These are phyloP conservation scores for Zeus faber DNA, from an alignment of 2,113 vertebrate genomes.

Conservation along the genomic window DNA sequence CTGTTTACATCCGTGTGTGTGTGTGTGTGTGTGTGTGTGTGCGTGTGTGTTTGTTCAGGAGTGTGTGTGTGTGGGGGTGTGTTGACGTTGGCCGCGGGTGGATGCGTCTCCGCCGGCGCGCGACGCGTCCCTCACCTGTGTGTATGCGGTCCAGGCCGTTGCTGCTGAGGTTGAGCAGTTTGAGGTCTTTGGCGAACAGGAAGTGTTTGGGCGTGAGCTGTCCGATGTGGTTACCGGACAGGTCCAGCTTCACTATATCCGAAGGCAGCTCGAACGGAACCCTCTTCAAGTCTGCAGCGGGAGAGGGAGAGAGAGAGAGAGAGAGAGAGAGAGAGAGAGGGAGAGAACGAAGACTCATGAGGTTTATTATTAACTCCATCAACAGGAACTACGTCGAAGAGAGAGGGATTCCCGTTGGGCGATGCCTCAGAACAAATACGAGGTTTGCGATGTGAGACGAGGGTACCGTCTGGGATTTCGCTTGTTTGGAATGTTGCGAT, in stretches of 20 bases:
- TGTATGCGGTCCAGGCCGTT: conserved; percentile 86
- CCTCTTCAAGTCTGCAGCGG: conserved; percentile 80
- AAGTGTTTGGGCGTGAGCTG: conserved; percentile 87
- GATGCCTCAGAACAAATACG: too few species aligned
- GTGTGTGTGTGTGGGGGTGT: neutral
- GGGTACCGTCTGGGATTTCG: too few species aligned
- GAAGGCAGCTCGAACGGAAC: conserved; percentile 86
- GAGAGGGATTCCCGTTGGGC: too few species aligned
- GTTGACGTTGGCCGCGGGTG: neutral
- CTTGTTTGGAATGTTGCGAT: too few species aligned
- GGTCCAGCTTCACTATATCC: conserved; percentile 88
- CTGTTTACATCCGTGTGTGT: neutral
- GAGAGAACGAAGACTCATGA: neutral
- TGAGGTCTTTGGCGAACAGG: conserved; percentile 86
- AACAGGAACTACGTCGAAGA: too few species aligned
- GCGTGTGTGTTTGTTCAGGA: neutral
- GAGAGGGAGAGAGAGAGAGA: conserved; percentile 20
- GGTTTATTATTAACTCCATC: too few species aligned
- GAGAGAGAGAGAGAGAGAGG: neutral
- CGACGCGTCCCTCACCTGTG: conserved; percentile 77
- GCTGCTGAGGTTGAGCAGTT: conserved; percentile 88
- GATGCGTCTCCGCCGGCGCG: neutral
- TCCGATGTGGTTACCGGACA: conserved; percentile 88
- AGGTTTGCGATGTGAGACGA: too few species aligned
- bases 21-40: neutral